phyloP scores from a whole-genome alignment of 2,113 vertebrate species.

The Gymnorhina tibicen region DNA sequence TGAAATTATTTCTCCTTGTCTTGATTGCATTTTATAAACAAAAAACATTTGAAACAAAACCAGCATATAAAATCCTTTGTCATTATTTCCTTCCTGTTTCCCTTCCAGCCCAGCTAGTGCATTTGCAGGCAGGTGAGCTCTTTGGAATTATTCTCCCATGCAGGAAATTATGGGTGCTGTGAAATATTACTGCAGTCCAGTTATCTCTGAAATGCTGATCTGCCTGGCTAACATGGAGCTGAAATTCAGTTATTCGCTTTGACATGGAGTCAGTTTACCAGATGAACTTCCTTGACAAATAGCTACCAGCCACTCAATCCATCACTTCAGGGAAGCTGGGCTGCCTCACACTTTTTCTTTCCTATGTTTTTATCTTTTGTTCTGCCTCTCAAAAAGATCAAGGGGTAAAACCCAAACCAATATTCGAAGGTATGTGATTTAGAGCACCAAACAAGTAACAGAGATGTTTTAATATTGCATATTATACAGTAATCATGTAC shows the following conservation, averaged over 20 bases:
- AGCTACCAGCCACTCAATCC: constrained; percentile 15
- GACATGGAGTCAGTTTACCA: constrained; percentile 11
- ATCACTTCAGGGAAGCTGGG: constrained; percentile 8
- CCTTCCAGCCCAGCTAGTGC: neutral
- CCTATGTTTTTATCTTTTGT: neutral
- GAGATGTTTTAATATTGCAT: neutral
- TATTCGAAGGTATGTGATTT: neutral
- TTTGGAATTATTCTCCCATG: neutral
- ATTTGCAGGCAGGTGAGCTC: neutral
- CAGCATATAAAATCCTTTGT: neutral
- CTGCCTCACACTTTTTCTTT: neutral
- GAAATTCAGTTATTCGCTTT: constrained; percentile 20
- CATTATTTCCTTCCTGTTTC: neutral
- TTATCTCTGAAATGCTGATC: constrained; percentile 4
- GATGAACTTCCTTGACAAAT: constrained; percentile 46
- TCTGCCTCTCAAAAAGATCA: constrained; percentile 3
- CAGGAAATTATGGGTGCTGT: neutral
- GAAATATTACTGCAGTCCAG: neutral
- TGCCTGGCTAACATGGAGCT: neutral
- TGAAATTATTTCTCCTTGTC: neutral
- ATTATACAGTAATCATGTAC: neutral
- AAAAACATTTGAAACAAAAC: neutral
- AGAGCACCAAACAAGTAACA: neutral
- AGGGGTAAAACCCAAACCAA: neutral
- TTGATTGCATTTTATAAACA: neutral